Base-by-base conservation (phyloP, 2,113 vertebrate genomes). In the Pelobates fuscus region DNA sequence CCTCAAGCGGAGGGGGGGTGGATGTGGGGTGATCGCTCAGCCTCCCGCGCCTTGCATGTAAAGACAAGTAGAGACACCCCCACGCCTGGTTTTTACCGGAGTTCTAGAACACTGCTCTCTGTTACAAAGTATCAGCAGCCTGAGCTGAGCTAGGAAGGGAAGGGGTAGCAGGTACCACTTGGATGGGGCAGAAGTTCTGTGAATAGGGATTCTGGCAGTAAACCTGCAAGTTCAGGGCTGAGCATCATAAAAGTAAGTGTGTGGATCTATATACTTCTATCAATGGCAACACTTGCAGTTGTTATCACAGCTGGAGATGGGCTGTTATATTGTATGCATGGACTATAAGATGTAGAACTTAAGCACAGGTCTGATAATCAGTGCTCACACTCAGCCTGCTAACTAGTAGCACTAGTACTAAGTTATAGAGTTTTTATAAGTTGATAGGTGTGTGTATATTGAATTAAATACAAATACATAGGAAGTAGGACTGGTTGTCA, bases 1-100 rank as follows among this genome's bases (percentile, higher is more conserved):
- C 60, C 60, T 12, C 18, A 32, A 62, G 25, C 23, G 21, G 52
- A 67, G 43, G 41, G 65, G 65, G 65, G 43, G 65, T 49, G 25
- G 24, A 7, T 27, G 65, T 52, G 65, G 23, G 43, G 44, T n/a
- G 15, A 27, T 2, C 14, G 44, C 65, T 12, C 25, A 27, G 14
- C 65, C 65, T 49, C 65, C 43, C 18, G 43, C 43, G 25, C 24
- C 43, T 25, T 27, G 43, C 32, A 17, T 25, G 63, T 20, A 18
- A 25, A 66, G 25, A 17, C 6, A 63, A 63, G 60, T 21, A n/a
- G 3, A 63, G 27, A 15, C 60, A 32, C 27, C 59, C 60, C 29
- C 60, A 17, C 5, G 27, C 17, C 18, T 37, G 60, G 4, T 41
- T 61, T n/a, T 63, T 63, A 32, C 60, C 17, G n/a, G 29, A 32